Evolutionary conservation across 2,113 vertebrate genomes (phyloP), one percentile per base, ranked within the genome.

Genomic region (Neolamprologus variostigma): DNA sequence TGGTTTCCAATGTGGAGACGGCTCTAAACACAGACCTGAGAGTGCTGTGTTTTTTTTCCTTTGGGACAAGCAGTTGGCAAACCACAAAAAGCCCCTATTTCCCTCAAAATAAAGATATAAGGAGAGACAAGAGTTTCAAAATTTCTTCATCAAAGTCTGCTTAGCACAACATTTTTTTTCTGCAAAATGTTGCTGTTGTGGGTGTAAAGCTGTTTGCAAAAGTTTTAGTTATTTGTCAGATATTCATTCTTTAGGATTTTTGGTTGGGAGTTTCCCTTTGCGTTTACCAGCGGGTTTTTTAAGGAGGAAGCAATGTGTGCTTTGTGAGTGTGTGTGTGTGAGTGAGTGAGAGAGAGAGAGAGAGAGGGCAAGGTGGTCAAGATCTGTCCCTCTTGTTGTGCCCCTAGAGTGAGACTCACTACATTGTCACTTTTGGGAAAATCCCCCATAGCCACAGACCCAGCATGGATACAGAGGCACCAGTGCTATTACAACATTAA

Each of bases 261-360:
- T 87, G 92, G 92, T 92, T 21, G 4, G 95, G 94, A 95, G 81
- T 94, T 94, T 76, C 94, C 95, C 94, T 63, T 86, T 87, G 86
- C 87, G 82, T 84, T 82, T 83, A 80, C 81, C 84, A 84, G 84
- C 19, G 53, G 73, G 10, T 76, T 90, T 80, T 80, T 84, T 21
- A 81, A 42, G 28, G n/a, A 17, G 7, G 9, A 66, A 66, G 61
- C 61, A 28, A 12, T 83, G 76, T 51, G 28, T 89, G 33, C 21
- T 63, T 28, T 57, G 33, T 81, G 63, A 37, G 47, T 82, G 82
- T 66, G 42, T 84, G 23, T 40, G 50, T 66, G 55, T 28, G 28
- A 35, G 76, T 80, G 68, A 63, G 51, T 82, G 16, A 0, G 17
- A 1, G 50, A 10, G 68, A 7, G 54, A 5, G 19, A n/a, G 9